Conservation (phyloP, 1,140 invertebrate species). For the Penaeus indicus region DNA sequence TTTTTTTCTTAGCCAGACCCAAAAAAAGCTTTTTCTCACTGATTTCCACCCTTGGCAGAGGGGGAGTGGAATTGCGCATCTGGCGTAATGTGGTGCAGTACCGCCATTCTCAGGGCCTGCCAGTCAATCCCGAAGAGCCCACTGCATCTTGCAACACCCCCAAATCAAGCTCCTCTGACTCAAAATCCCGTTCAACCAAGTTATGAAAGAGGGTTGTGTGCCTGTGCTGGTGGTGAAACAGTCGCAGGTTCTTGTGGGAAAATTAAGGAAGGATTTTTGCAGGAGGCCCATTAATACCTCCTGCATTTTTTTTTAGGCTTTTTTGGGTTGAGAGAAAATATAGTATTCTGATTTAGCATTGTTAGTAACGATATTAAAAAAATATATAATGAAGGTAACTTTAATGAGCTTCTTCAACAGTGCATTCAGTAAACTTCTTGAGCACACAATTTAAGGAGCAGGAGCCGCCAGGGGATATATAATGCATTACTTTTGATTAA, state of each 20-base stretch:
- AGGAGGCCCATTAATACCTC: no score
- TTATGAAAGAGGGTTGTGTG: conserved; percentile 17
- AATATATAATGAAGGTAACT: no score
- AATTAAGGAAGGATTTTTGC: neutral
- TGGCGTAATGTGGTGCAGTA: conserved; percentile 74
- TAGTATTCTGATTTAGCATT: no score
- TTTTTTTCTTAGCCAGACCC: neutral
- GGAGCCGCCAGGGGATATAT: no score
- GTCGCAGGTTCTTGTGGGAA: conserved; percentile 57
- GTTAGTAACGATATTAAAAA: no score
- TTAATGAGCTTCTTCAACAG: no score
- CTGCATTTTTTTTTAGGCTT: no score
- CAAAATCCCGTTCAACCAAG: neutral
- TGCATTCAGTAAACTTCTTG: no score
- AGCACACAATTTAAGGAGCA: no score
- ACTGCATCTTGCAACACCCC: neutral
- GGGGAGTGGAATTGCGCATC: conserved; percentile 75
- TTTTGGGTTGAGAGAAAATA: no score
- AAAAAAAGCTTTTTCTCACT: neutral
- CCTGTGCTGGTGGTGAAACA: neutral
- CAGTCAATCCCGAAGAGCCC: conserved; percentile 42
- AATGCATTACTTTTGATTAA: no score
- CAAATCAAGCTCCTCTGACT: neutral
- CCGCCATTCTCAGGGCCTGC: conserved; percentile 65
- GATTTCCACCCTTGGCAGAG: conserved; percentile 70